Evolutionary conservation across 2,888 invertebrate species (phyloP), one percentile per base, ranked within the genome.

Genomic region (Nebria salina): DNA sequence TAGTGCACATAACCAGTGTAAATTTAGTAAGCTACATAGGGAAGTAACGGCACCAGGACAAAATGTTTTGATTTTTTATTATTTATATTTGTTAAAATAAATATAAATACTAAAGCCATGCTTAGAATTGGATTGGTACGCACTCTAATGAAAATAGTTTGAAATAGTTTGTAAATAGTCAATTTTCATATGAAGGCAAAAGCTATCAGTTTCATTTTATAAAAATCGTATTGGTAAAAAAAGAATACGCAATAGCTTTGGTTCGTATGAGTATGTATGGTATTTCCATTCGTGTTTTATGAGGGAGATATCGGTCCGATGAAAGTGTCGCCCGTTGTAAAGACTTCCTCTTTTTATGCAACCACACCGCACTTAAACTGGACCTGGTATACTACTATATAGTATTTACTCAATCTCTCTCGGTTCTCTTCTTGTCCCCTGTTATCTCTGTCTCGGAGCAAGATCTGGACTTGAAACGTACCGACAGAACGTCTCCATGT

Each of bases 391-490:
- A 20, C 20, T 20, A 20, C 20, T 20, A 20, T 34, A 34, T 34
- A 54, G 54, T 54, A 54, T 54, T 54, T 54, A 54, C 54, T 54
- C 54, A 54, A 54, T 54, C 54, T 54, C 54, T 70, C 70, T 70
- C 20, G 26, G 70, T 70, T 70, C 26, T 70, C 26, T 70, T 70
- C 70, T 54, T 54, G 54, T 54, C 54, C 54, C 54, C 54, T 7
- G 54, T 13, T 54, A 70, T 70, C 20, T 70, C 25, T 70, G 26
- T 70, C 26, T 70, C 25, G 11, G 34, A 20, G 20, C 66, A 20
- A 77, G 68, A 77, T 42, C 77, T 78, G 78, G 73, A 78, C 78
- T 68, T 78, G 78, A 78, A 78, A 64, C 73, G 72, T 65, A 65
- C 78, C 65, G 64, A 65, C 65, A 78, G 65, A 78, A 78, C 65